Conservation (phyloP, 2,113 vertebrate species). For the Charadrius vociferus region DNA sequence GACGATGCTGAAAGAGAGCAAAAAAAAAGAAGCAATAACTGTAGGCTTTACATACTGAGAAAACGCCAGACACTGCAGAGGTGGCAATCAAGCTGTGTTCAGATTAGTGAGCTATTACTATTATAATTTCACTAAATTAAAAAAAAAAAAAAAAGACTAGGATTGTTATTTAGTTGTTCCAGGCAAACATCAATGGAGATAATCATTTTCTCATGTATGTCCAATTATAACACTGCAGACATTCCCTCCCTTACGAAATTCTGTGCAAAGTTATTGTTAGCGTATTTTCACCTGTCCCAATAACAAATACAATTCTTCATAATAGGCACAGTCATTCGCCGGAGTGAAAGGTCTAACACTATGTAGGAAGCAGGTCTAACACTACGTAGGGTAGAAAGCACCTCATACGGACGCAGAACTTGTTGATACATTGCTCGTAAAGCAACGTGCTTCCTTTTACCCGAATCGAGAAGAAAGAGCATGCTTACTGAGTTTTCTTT, state of each 20-base stretch:
- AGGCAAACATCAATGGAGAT: background rate
- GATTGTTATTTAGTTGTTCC: background rate
- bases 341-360: background rate
- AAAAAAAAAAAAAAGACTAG: background rate
- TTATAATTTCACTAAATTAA: background rate
- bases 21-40: background rate
- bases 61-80: background rate
- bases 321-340: background rate
- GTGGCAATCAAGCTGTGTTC: background rate
- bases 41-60: background rate
- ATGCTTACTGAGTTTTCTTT: background rate
- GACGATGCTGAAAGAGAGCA: rapidly evolving
- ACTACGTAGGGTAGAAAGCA: background rate
- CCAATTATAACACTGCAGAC: background rate
- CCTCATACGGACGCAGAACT: background rate
- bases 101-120: background rate
- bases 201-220: background rate
- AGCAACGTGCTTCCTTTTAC: background rate
- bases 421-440: background rate
- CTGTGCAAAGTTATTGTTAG: background rate
- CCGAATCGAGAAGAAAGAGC: background rate
- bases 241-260: background rate
- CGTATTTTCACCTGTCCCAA: background rate
- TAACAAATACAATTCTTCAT: background rate
- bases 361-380: rapidly evolving